These are phyloP conservation scores for Dromas ardeola DNA, from an alignment of 2,113 vertebrate genomes.

Conservation along the genomic window DNA sequence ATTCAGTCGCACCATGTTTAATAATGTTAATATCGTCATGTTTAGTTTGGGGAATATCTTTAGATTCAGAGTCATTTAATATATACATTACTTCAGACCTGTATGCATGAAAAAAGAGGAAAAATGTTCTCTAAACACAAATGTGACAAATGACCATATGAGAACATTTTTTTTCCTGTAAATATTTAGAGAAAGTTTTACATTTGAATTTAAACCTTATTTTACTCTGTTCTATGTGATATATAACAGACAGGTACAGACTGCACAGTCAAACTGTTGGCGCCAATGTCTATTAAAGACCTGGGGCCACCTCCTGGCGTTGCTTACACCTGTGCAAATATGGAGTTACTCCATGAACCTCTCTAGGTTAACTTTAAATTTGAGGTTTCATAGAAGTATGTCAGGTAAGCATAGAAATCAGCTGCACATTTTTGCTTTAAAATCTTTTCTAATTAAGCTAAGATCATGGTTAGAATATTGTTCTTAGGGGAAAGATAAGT, in stretches of 20 bases:
- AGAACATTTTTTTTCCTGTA: background rate
- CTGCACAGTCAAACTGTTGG: background rate
- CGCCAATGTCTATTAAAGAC: background rate
- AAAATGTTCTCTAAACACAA: background rate
- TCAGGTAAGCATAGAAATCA: background rate
- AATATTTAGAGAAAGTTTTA: background rate
- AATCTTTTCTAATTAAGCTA: background rate
- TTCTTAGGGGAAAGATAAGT: background rate
- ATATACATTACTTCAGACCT: background rate
- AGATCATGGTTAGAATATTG: background rate
- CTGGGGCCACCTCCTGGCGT: background rate
- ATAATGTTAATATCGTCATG: background rate
- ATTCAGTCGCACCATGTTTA: background rate
- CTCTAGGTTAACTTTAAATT: background rate
- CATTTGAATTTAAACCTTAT: background rate
- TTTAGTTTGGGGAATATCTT: background rate
- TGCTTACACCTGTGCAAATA: background rate
- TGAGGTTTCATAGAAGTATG: background rate
- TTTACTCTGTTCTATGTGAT: background rate
- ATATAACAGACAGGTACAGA: background rate
- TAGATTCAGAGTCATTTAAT: background rate
- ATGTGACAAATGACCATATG: background rate
- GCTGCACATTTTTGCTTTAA: background rate
- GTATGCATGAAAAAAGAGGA: background rate
- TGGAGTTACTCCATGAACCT: background rate